Evolutionary conservation across 2,113 vertebrate species (phyloP), one percentile per base, ranked within the genome.

Genomic region (Lepus europaeus): DNA sequence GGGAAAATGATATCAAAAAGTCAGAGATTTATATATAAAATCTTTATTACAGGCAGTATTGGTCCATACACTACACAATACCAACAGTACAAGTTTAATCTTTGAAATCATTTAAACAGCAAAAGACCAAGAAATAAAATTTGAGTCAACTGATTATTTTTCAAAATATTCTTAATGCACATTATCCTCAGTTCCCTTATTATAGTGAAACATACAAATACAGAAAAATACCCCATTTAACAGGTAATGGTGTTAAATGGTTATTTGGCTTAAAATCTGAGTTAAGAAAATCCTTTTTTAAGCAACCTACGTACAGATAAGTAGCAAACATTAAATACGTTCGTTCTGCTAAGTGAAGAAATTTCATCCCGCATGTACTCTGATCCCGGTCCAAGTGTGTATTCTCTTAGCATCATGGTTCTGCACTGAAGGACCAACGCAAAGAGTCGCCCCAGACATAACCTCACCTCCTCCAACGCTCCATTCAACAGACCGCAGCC

Each of bases 141-240:
- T 98, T 98, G 92, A 98, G 97, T 97, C 98, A 97, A 98, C 93
- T 98, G 97, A 97, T 98, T 98, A 96, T 95, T 97, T 96, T 98
- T 97, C 97, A 97, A 98, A 98, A 98, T 98, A 95, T 93, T 94
- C 76, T 98, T 97, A 97, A 98, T 97, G 97, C 94, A 13, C 96
- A 98, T 98, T 98, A 97, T 97, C 95, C 96, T 97, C 97, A 96
- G 96, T 97, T 98, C 97, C 98, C 97, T 98, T 98, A 98, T 89
- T 97, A 98, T 97, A 98, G 96, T 97, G 98, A 98, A 98, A 98
- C 98, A 98, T 98, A 98, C 97, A 98, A 98, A 98, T 98, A 98
- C 98, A 98, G 98, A 98, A 98, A 98, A 98, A 98, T 98, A 98
- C 97, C 96, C 98, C 98, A 99, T 98, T 99, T 98, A 98, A 98